Evolutionary conservation across 2,888 invertebrate species (phyloP), one percentile per base, ranked within the genome.

Genomic region (Eurois occulta): DNA sequence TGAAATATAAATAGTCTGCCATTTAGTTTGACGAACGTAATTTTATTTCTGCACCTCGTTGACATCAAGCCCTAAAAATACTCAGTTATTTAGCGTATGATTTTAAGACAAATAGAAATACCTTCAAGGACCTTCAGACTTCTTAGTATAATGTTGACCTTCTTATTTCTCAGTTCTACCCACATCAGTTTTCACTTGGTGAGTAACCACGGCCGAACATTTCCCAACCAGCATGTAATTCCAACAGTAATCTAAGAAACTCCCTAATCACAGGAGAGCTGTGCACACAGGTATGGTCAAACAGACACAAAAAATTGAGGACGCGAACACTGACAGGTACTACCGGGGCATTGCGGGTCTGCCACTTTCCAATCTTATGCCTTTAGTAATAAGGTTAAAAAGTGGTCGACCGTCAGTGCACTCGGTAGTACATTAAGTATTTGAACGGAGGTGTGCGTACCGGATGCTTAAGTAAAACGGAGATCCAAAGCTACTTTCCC

Each of bases 241-340:
- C 58, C 38, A 66, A 8, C 7, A 67, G 32, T 52, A 81, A 82
- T 64, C 38, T 55, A 52, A 28, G 24, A 52, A 75, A 68, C 55
- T 64, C 35, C 16, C 43, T 35, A 65, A n/a, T 52, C n/a, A 52
- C 60, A 18, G 32, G 8, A 0, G 3, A 32, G 18, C 32, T 8
- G 52, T n/a, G n/a, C n/a, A 52, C n/a, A 52, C n/a, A n/a, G 11
- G 52, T 11, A 24, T 52, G 24, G 24, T 52, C 52, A 24, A 52
- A 52, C 24, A 11, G 24, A 21, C 48, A 21, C 21, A 7, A 48
- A 7, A 18, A 48, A 18, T 21, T 21, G 48, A 21, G 21, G 48
- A 48, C 46, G 6, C 6, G 6, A 46, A 46, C 46, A 46, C 46
- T 46, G 13, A 43, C 43, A 43, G 43, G 10, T 38, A 38, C 38